Evolutionary conservation across 2,113 vertebrate species (phyloP), one percentile per base, ranked within the genome.

Genomic region (Lophius piscatorius): DNA sequence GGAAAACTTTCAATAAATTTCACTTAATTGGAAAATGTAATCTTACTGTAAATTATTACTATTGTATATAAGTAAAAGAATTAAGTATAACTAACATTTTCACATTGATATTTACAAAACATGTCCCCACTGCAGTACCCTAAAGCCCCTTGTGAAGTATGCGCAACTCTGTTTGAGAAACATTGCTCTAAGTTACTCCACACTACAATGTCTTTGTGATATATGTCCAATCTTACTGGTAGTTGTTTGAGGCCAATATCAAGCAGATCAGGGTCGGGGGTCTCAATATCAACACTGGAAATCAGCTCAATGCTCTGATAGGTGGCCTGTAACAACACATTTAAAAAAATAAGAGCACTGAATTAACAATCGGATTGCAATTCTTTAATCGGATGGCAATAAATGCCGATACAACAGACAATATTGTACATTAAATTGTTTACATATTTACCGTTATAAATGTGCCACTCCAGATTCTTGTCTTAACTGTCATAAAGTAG

Each of bases 401-500:
- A 29, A 61, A 23, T 47, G 13, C 10, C 34, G 13, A 18, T 8
- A 49, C 22, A 47, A 9, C 23, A 28, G 14, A 44, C 16, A 28
- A 9, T 6, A 26, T 35, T 17, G 0, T 0, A 21, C 12, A 3
- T 1, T 1, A 13, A 1, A 48, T 5, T 8, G 11, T 3, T 31
- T 10, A 28, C 7, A 62, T 80, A 91, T 91, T 94, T 85, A 98
- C 96, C 31, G 87, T 70, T 40, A 89, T 86, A 62, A 97, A 95
- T 0, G 95, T 95, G 34, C 94, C 86, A 0, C 92, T 95, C 96
- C 95, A 98, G 72, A 98, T 93, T 68, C 92, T 91, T 4, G 93
- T 93, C n/a, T 93, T 93, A 40, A 98, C 81, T 0, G 94, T 93
- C 17, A 98, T 85, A 40, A 87, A 88, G 76, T 95, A 95, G 42